Evolutionary conservation across 2,113 vertebrate species (phyloP).

Genomic region (Nothobranchius kuhntae): DNA sequence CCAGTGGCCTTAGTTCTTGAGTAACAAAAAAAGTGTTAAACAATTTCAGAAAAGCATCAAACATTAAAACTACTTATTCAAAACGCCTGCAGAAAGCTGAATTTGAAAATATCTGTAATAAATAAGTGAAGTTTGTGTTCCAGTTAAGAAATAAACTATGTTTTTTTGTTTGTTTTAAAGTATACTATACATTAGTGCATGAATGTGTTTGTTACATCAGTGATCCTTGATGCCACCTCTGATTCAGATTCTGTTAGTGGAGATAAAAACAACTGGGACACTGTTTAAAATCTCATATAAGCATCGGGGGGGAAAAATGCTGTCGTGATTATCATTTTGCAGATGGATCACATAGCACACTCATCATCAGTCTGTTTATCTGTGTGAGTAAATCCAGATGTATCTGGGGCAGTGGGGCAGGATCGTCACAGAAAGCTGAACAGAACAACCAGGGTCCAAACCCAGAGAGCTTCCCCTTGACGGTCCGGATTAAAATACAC

Average conservation of each 20-base stretch:
- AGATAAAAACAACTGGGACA: slow-evolving; percentile 59
- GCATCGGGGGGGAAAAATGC: slow-evolving; percentile 44
- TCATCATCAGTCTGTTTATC: slow-evolving; percentile 13
- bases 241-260: slow-evolving; percentile 4
- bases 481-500: not conserved
- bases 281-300: not conserved
- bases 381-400: slow-evolving; percentile 5
- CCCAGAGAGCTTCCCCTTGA: not conserved
- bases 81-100: too few relatives aligned
- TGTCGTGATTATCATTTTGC: slow-evolving; percentile 55
- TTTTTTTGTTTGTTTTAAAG: too few relatives aligned
- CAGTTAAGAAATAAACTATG: too few relatives aligned
- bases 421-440: too few relatives aligned
- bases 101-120: too few relatives aligned
- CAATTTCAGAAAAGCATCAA: too few relatives aligned
- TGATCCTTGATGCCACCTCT: not conserved
- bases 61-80: too few relatives aligned
- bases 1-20: too few relatives aligned
- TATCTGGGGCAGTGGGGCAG: not conserved
- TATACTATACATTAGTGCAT: too few relatives aligned
- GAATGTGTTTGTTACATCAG: too few relatives aligned
- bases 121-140: too few relatives aligned
- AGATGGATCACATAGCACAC: slow-evolving; percentile 23
- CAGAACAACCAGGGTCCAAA: not conserved
- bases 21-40: too few relatives aligned